A percentile compares a stretch with the other conserved stretches of the same genome.
phyloP scores from a whole-genome alignment of 1,140 invertebrate genomes.

The Bombus vancouverensis region DNA sequence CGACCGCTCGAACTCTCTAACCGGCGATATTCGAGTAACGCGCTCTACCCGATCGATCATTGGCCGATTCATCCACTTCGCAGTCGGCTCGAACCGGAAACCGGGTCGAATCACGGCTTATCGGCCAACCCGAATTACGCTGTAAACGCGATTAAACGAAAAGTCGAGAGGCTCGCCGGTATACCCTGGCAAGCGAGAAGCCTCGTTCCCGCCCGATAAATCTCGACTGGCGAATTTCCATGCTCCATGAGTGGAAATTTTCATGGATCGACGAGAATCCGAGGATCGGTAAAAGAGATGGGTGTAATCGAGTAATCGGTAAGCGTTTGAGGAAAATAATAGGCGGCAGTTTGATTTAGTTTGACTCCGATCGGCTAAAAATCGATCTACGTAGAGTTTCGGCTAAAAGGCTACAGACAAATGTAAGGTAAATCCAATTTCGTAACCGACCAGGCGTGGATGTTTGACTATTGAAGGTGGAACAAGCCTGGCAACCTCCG shows the following conservation, averaged over 20 bases:
- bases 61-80: conserved; percentile 41
- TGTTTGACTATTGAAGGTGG: background rate
- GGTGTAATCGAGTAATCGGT: too few species aligned
- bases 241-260: too few species aligned
- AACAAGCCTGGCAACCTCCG: background rate
- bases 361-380: background rate
- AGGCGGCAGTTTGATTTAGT: too few species aligned
- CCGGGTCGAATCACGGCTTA: conserved; percentile 31
- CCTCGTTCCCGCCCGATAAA: background rate
- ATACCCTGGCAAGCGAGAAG: background rate
- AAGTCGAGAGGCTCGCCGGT: conserved; percentile 27
- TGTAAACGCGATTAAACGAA: conserved; percentile 44
- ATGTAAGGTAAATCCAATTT: background rate
- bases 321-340: too few species aligned
- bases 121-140: conserved; percentile 20
- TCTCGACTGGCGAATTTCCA: background rate
- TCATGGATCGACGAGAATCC: background rate
- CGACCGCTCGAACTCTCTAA: conserved; percentile 41
- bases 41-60: conserved; percentile 69
- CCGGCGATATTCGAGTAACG: conserved; percentile 64
- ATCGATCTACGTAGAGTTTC: background rate
- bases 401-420: background rate
- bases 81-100: conserved; percentile 15
- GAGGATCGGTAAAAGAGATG: background rate
- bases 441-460: background rate